These are phyloP conservation scores for Rhinichthys osculus DNA, from an alignment of 2,797 vertebrate genomes.

Conservation along the genomic window DNA sequence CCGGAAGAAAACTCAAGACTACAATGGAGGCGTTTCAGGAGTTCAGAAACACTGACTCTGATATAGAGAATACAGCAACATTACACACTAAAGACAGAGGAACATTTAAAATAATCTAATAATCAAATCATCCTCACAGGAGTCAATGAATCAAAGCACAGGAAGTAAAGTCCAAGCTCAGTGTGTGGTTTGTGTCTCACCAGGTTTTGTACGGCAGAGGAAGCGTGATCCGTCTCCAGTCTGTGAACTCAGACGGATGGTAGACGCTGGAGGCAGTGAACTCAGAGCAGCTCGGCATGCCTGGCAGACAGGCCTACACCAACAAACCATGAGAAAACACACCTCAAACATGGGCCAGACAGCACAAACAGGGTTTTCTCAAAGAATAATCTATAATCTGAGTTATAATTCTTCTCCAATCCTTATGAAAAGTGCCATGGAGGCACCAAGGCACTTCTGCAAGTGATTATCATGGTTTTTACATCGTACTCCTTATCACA, in stretches of 20 bases:
- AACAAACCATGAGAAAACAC: conserved; percentile 43
- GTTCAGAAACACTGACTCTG: background rate
- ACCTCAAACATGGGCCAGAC: background rate
- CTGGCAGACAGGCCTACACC: conserved; percentile 92
- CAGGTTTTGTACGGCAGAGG: conserved; percentile 96
- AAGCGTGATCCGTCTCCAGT: conserved; percentile 93
- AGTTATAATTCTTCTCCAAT: background rate
- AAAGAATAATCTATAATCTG: conserved; percentile 7
- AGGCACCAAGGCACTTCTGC: no score
- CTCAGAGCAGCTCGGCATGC: conserved; percentile 97
- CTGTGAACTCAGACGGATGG: conserved; percentile 93
- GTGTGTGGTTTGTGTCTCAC: conserved; percentile 72
- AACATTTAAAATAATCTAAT: background rate
- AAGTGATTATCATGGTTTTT: background rate
- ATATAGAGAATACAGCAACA: background rate
- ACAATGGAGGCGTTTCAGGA: background rate
- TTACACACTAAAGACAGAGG: no score
- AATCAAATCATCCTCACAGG: background rate
- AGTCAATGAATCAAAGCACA: background rate
- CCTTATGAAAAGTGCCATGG: background rate
- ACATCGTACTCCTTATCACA: background rate
- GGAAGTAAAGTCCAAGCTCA: background rate
- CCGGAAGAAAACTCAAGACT: background rate
- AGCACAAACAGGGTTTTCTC: background rate
- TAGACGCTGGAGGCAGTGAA: conserved; percentile 96